Percentiles rank a stretch among this genome's conserved stretches.
Evolutionary conservation across 1,140 invertebrate genomes (phyloP).

Genomic region (Pogonognathellus flavescens): DNA sequence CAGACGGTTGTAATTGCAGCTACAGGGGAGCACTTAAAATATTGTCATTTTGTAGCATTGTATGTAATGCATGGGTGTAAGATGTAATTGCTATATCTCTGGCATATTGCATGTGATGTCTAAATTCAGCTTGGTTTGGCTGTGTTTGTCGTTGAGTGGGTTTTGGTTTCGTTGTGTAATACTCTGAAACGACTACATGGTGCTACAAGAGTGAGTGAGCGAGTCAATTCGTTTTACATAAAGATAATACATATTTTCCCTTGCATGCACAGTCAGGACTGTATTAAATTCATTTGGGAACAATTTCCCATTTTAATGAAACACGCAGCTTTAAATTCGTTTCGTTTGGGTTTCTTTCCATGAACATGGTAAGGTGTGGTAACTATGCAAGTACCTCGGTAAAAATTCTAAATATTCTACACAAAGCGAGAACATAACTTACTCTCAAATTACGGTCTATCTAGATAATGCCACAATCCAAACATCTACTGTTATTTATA

Average conservation of each 20-base stretch:
- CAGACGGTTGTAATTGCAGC: background rate
- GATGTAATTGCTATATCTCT: constrained; percentile 3
- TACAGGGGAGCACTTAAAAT: background rate
- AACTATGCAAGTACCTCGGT: background rate
- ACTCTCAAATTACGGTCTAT: too few relatives aligned
- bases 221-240: constrained; percentile 6
- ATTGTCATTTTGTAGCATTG: background rate
- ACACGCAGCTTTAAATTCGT: background rate
- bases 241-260: background rate
- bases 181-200: background rate
- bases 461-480: too few relatives aligned
- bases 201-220: background rate
- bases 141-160: background rate
- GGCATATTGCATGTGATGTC: background rate
- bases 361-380: background rate
- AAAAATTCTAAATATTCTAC: too few relatives aligned
- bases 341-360: background rate
- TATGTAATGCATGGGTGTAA: too few relatives aligned
- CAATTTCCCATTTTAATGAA: constrained; percentile 11
- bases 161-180: background rate
- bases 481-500: too few relatives aligned
- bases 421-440: too few relatives aligned
- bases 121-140: background rate
- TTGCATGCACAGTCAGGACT: background rate
- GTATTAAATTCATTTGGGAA: constrained; percentile 11